Evolutionary conservation across 2,113 vertebrate genomes (phyloP).

Genomic region (Orcinus orca): DNA sequence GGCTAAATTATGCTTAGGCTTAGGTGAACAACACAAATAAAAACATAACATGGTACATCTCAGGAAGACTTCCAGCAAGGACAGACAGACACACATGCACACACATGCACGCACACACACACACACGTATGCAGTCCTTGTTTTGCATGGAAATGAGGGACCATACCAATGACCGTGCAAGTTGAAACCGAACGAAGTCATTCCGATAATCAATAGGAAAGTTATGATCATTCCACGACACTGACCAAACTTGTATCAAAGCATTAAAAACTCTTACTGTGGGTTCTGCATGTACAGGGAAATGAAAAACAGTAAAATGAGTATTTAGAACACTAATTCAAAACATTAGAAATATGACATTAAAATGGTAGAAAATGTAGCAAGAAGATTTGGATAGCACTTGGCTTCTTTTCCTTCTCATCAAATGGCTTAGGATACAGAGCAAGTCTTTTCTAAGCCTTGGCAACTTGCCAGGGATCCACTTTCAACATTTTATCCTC

Average conservation of each 20-base stretch:
- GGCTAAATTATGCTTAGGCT: background rate
- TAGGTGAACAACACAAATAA: background rate
- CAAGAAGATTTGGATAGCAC: background rate
- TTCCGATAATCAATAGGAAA: background rate
- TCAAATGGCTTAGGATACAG: background rate
- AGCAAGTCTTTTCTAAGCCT: background rate
- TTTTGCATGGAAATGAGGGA: background rate
- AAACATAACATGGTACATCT: background rate
- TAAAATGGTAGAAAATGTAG: background rate
- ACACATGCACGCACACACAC: rapidly evolving
- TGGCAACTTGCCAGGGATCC: background rate
- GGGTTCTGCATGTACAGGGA: background rate
- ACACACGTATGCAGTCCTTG: background rate
- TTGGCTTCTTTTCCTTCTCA: background rate
- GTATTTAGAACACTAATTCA: background rate
- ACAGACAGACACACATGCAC: background rate
- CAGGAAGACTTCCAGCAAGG: background rate
- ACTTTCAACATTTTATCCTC: background rate
- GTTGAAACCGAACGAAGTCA: background rate
- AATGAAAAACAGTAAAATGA: background rate
- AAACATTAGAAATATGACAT: background rate
- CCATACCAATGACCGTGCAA: background rate
- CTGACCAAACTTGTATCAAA: background rate
- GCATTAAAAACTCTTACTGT: background rate
- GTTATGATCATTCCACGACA: background rate